Percentiles rank a stretch among this genome's conserved stretches.
Conservation (phyloP, 2,888 invertebrate genomes). For the Scaptomyza caliginosa region DNA sequence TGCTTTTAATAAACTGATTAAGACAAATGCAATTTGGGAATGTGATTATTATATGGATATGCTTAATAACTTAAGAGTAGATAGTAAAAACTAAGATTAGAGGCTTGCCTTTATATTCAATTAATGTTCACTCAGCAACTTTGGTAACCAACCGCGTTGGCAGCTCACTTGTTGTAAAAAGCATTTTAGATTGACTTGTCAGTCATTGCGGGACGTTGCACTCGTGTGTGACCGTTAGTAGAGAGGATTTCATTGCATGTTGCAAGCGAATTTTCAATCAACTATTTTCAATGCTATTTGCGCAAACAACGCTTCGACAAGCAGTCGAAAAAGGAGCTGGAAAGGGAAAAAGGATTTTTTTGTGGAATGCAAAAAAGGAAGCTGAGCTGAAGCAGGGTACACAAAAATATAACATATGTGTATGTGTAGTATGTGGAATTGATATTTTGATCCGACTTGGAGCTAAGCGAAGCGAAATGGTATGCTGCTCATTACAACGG, state of each 20-base stretch:
- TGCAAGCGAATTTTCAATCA: constrained; percentile 64
- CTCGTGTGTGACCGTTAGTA: constrained; percentile 65
- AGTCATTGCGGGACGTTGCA: constrained; percentile 56
- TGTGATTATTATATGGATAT: not conserved
- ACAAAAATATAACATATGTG: not conserved
- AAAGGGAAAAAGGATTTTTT: not conserved
- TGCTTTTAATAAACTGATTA: too few relatives aligned
- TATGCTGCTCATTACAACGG: constrained; percentile 32
- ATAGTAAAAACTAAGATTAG: too few relatives aligned
- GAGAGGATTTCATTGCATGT: constrained; percentile 49
- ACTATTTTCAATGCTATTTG: constrained; percentile 52
- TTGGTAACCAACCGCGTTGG: constrained; percentile 8
- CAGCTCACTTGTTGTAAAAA: constrained; percentile 32
- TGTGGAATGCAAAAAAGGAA: constrained; percentile 3
- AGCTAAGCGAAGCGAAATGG: constrained; percentile 7
- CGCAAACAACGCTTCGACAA: constrained; percentile 31
- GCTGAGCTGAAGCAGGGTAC: not conserved
- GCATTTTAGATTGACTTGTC: constrained; percentile 75
- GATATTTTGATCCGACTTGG: constrained; percentile 22
- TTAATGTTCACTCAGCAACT: too few relatives aligned
- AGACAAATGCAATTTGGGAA: not conserved
- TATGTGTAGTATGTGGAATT: constrained; percentile 7
- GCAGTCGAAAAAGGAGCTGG: not conserved
- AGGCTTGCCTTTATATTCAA: too few relatives aligned
- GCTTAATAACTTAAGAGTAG: not conserved